These are phyloP conservation scores for Gavialis gangeticus DNA, from an alignment of 2,113 vertebrate genomes.

Conservation along the genomic window DNA sequence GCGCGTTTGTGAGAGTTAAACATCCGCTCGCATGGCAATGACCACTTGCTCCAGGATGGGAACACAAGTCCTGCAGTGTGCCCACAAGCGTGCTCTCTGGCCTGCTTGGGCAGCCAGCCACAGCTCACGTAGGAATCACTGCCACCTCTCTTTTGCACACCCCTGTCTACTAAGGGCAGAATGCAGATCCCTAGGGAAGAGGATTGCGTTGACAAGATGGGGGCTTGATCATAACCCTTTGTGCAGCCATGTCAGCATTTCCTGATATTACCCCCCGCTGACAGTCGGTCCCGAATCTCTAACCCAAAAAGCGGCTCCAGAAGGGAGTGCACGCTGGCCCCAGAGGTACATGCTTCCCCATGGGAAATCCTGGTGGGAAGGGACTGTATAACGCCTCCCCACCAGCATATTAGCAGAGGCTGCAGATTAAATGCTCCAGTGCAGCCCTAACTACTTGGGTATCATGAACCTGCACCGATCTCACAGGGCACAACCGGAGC, in stretches of 20 bases:
- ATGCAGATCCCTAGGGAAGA: neutral
- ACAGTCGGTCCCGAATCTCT: neutral
- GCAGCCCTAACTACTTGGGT: neutral
- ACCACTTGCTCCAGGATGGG: neutral
- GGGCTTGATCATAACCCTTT: neutral
- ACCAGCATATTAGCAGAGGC: too few relatives aligned
- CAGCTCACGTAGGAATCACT: neutral
- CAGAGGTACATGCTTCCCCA: neutral
- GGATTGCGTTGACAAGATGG: neutral
- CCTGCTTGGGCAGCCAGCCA: neutral
- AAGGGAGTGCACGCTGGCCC: neutral
- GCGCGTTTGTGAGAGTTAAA: constrained; percentile 21
- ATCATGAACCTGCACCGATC: neutral
- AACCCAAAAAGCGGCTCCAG: neutral
- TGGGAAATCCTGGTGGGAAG: neutral
- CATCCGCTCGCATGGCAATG: neutral
- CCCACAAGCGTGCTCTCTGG: neutral
- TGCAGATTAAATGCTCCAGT: neutral
- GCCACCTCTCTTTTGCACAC: neutral
- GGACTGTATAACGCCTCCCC: neutral
- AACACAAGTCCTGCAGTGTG: neutral
- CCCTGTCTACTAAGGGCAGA: neutral
- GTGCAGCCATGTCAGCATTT: neutral
- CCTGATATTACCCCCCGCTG: neutral
- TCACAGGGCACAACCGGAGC: neutral